Evolutionary conservation across 2,797 vertebrate species (phyloP).

Genomic region (Sebastes umbrosus): DNA sequence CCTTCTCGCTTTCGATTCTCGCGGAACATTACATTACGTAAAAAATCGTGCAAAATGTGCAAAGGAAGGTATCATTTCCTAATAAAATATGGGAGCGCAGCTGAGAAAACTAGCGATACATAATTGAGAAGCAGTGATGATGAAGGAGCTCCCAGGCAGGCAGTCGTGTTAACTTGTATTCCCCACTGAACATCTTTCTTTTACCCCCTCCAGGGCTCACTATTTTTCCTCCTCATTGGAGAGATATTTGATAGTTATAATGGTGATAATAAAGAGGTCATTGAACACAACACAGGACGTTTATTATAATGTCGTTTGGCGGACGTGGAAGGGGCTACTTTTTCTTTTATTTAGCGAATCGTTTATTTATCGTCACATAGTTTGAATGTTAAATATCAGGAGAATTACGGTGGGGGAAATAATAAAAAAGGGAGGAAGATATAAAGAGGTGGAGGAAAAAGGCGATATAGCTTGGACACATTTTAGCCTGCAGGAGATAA

Average conservation of each 20-base stretch:
- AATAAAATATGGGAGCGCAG: conserved; percentile 54
- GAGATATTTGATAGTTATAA: conserved; percentile 76
- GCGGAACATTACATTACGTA: conserved; percentile 10
- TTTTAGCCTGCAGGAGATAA: conserved; percentile 51
- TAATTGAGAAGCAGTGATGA: conserved; percentile 68
- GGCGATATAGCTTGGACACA: conserved; percentile 60
- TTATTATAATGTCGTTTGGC: conserved; percentile 45
- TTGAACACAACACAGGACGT: conserved; percentile 59
- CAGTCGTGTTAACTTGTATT: conserved; percentile 78
- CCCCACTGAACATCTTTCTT: conserved; percentile 59
- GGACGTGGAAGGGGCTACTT: conserved; percentile 46
- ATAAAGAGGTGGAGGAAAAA: conserved; percentile 31
- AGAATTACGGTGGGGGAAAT: conserved; percentile 54
- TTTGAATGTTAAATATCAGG: conserved; percentile 63
- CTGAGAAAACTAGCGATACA: conserved; percentile 66
- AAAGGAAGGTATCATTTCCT: conserved; percentile 42
- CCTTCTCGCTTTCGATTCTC: conserved; percentile 17
- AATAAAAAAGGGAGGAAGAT: conserved; percentile 55
- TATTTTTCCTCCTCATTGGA: conserved; percentile 62
- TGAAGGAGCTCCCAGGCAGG: conserved; percentile 63
- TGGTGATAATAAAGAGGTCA: conserved; percentile 78
- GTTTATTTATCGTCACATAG: conserved; percentile 49
- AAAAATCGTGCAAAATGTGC: conserved; percentile 1
- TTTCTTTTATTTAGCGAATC: neutral
- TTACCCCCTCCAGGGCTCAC: conserved; percentile 57